phyloP scores from a whole-genome alignment of 2,797 vertebrate genomes.

The Hypotaenidia philippensis region DNA sequence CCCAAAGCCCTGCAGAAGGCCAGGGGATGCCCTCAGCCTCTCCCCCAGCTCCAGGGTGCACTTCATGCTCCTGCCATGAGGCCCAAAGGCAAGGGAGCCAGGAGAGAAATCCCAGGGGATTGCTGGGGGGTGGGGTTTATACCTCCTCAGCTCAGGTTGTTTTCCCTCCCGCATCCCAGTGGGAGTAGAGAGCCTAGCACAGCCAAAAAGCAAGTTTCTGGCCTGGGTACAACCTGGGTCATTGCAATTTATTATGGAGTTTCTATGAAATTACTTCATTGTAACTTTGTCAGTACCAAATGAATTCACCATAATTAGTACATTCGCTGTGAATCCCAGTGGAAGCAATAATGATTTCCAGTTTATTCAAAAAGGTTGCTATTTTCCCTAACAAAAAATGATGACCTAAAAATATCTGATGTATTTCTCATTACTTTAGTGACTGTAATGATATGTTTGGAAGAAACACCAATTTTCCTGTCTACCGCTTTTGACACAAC shows the following conservation, averaged over 20 bases:
- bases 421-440: conserved; percentile 53
- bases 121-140: neutral
- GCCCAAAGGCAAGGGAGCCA: neutral
- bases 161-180: neutral
- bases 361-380: conserved; percentile 51
- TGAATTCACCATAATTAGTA: conserved; percentile 41
- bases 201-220: neutral
- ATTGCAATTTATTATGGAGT: neutral
- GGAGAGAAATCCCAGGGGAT: neutral
- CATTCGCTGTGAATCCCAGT: conserved; percentile 18
- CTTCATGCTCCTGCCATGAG: neutral
- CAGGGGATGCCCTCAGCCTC: neutral
- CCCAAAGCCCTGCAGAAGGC: neutral
- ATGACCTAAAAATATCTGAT: conserved; percentile 65
- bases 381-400: conserved; percentile 48
- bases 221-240: neutral
- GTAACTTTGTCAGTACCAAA: conserved; percentile 15
- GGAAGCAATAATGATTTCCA: conserved; percentile 54
- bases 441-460: conserved; percentile 66
- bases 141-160: neutral
- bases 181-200: neutral
- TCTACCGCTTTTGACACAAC: conserved; percentile 59
- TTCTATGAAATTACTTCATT: neutral
- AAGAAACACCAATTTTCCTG: conserved; percentile 66
- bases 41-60: neutral